Conservation (phyloP, 2,797 vertebrate species). For the Scarus forsteni region DNA sequence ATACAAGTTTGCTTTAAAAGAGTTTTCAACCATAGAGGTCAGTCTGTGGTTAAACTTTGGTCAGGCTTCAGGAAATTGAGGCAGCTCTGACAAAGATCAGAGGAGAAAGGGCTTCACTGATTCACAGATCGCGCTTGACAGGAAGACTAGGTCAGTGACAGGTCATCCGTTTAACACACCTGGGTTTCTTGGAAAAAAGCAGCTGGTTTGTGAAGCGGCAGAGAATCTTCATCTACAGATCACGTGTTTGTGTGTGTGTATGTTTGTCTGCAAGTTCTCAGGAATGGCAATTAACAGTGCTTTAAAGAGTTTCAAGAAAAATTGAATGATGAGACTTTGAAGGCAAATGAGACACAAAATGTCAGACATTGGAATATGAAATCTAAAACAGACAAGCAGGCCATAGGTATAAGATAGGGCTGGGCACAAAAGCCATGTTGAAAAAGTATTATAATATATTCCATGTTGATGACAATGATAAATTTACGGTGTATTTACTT, state of each 20-base stretch:
- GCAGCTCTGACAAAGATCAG: not conserved
- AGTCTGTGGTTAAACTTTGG: not conserved
- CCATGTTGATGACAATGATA: too few species aligned
- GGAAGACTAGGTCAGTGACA: conserved; percentile 10
- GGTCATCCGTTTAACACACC: conserved; percentile 9
- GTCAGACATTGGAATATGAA: too few species aligned
- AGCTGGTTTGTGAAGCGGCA: conserved; percentile 11
- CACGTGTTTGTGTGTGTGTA: not conserved
- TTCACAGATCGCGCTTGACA: conserved; percentile 6
- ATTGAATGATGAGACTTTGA: too few species aligned
- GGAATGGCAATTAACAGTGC: too few species aligned
- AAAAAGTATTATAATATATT: too few species aligned
- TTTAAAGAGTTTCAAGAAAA: too few species aligned
- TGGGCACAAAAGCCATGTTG: too few species aligned
- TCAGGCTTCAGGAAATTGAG: not conserved
- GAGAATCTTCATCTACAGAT: not conserved
- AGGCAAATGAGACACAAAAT: too few species aligned
- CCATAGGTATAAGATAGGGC: too few species aligned
- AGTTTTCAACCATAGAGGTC: not conserved
- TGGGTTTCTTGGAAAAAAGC: conserved; percentile 23
- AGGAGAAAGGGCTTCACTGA: conserved; percentile 8
- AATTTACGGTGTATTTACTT: too few species aligned
- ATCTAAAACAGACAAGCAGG: too few species aligned
- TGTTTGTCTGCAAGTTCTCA: not conserved
- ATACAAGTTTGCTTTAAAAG: not conserved